Conservation (phyloP, 2,113 vertebrate species). For the Poeciliopsis occidentalis region DNA sequence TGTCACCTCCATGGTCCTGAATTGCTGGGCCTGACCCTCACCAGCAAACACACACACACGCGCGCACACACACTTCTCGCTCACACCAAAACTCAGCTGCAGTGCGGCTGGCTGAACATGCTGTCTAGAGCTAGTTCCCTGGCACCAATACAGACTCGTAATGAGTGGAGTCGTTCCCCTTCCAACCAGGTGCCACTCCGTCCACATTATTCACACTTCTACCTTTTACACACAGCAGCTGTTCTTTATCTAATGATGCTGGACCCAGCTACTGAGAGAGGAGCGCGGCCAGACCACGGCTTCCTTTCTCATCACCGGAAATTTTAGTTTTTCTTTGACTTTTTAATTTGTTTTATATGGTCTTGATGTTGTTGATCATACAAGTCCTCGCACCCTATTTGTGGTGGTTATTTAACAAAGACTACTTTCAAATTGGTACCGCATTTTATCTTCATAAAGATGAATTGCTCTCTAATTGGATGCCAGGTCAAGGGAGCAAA, state of each 20-base stretch:
- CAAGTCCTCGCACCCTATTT: slow-evolving; percentile 12
- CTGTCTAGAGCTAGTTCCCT: slow-evolving; percentile 57
- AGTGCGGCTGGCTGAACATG: slow-evolving; percentile 47
- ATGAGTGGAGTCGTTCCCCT: slow-evolving; percentile 61
- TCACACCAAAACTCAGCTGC: slow-evolving; percentile 51
- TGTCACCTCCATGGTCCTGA: slow-evolving; percentile 18
- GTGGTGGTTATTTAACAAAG: slow-evolving; percentile 48
- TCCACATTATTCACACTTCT: slow-evolving; percentile 75
- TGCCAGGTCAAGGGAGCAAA: slow-evolving; percentile 35
- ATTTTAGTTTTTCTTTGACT: slow-evolving; percentile 17
- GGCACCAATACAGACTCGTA: slow-evolving; percentile 60
- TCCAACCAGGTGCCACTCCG: slow-evolving; percentile 71
- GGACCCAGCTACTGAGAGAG: slow-evolving; percentile 45
- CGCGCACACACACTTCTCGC: slow-evolving; percentile 5
- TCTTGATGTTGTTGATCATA: background rate
- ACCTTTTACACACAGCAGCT: slow-evolving; percentile 75
- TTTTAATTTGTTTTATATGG: slow-evolving; percentile 12
- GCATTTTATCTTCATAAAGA: slow-evolving; percentile 57
- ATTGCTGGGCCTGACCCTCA: slow-evolving; percentile 2
- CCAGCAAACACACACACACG: slow-evolving; percentile 13
- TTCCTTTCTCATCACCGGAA: slow-evolving; percentile 36
- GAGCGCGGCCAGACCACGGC: slow-evolving; percentile 32
- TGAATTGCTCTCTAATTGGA: slow-evolving; percentile 49
- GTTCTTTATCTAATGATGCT: slow-evolving; percentile 75
- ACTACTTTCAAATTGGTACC: slow-evolving; percentile 39